Evolutionary conservation across 2,113 vertebrate species (phyloP).

Genomic region (Nothobranchius furzeri): DNA sequence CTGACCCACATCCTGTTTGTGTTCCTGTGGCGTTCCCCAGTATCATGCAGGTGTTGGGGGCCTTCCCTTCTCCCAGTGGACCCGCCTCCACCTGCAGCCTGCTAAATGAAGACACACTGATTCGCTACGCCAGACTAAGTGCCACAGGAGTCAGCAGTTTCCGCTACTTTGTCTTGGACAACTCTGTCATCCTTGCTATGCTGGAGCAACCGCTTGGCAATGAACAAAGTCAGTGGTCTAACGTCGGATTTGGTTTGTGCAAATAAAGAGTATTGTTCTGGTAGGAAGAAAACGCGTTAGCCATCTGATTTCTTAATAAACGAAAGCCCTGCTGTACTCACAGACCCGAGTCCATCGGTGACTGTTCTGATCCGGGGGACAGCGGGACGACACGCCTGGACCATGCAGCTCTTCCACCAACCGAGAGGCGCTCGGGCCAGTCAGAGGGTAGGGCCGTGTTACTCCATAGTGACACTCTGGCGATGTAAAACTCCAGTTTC

Average conservation of each 20-base stretch:
- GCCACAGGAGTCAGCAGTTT: constrained; percentile 90
- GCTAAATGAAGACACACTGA: constrained; percentile 92
- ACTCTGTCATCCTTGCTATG: constrained; percentile 95
- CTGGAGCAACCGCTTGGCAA: constrained; percentile 96
- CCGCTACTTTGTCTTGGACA: constrained; percentile 95
- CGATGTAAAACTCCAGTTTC: not conserved
- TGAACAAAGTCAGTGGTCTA: constrained; percentile 88
- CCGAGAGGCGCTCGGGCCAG: constrained; percentile 92
- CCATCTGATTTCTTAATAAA: not conserved
- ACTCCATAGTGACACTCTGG: not conserved
- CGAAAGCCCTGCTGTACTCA: constrained; percentile 21
- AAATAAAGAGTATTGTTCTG: too few relatives aligned
- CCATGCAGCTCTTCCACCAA: constrained; percentile 94
- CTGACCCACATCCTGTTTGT: constrained; percentile 31
- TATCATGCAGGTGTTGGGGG: constrained; percentile 96
- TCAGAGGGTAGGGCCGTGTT: constrained; percentile 85
- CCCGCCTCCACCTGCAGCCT: constrained; percentile 95
- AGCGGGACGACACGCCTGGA: constrained; percentile 94
- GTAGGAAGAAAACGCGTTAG: not conserved
- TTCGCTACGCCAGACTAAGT: constrained; percentile 91
- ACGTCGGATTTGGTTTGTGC: not conserved
- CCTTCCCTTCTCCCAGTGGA: constrained; percentile 94
- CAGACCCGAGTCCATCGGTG: constrained; percentile 93
- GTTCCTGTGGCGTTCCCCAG: constrained; percentile 69
- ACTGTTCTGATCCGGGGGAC: constrained; percentile 92